phyloP scores from a whole-genome alignment of 2,797 vertebrate species.

The Somateria mollissima region DNA sequence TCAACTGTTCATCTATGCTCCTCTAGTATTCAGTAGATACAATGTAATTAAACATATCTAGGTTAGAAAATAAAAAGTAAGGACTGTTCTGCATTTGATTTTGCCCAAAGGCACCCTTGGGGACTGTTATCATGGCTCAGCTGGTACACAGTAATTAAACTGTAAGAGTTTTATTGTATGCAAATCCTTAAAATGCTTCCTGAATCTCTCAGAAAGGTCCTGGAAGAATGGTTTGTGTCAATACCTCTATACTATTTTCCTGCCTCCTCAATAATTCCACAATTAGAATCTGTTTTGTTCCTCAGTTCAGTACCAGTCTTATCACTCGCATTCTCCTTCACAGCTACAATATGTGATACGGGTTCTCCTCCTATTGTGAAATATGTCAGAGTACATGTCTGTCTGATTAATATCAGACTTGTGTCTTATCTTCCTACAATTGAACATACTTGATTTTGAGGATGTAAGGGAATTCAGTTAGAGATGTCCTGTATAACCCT shows the following conservation, averaged over 20 bases:
- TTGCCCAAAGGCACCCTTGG: not conserved
- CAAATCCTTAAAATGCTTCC: not conserved
- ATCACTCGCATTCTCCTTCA: not conserved
- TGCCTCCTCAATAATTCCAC: not conserved
- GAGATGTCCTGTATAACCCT: constrained; percentile 30
- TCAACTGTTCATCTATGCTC: not conserved
- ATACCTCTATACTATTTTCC: not conserved
- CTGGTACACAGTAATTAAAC: not conserved
- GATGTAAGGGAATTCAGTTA: constrained; percentile 20
- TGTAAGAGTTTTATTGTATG: not conserved
- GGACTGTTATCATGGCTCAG: not conserved
- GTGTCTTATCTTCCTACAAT: not conserved
- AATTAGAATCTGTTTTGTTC: constrained; percentile 16
- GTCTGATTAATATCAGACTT: constrained; percentile 32
- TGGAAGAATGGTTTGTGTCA: not conserved
- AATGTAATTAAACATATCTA: not conserved
- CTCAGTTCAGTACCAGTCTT: not conserved
- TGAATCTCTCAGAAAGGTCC: not conserved
- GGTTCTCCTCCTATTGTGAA: constrained; percentile 26
- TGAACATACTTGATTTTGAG: not conserved
- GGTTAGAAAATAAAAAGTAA: not conserved
- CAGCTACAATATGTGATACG: not conserved
- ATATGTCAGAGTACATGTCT: not conserved
- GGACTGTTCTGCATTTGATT: not conserved
- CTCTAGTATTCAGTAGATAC: not conserved